Conservation (phyloP, 2,797 vertebrate species). For the Prionace glauca region DNA sequence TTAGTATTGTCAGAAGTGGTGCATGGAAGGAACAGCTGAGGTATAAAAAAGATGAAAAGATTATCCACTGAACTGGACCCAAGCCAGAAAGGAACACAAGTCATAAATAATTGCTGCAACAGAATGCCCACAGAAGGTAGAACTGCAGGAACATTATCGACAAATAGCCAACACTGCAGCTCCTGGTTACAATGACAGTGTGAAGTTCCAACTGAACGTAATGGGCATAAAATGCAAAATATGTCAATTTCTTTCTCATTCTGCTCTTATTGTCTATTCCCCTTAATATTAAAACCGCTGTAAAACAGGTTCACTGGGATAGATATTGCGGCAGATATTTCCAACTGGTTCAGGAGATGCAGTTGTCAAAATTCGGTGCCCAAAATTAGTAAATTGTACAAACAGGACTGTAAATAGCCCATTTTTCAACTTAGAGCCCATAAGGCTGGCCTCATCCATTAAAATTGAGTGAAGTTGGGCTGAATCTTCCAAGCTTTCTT, state of each 20-base stretch:
- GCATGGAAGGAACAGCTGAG: background rate
- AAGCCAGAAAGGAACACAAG: background rate
- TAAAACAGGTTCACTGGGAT: background rate
- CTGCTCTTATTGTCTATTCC: background rate
- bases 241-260: background rate
- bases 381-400: background rate
- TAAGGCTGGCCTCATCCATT: background rate
- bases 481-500: background rate
- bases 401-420: background rate
- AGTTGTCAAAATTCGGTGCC: background rate
- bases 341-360: background rate
- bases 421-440: background rate
- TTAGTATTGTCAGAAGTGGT: background rate
- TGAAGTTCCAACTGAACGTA: background rate
- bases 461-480: background rate
- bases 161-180: too few species aligned
- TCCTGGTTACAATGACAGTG: background rate
- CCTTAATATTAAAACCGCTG: background rate
- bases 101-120: background rate
- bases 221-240: background rate
- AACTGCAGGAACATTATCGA: background rate
- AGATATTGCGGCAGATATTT: background rate
- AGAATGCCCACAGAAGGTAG: conserved; percentile 1
- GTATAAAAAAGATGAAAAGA: conserved; percentile 17
- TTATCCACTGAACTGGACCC: background rate